phyloP scores from a whole-genome alignment of 2,797 vertebrate species.

The Limosa lapponica region DNA sequence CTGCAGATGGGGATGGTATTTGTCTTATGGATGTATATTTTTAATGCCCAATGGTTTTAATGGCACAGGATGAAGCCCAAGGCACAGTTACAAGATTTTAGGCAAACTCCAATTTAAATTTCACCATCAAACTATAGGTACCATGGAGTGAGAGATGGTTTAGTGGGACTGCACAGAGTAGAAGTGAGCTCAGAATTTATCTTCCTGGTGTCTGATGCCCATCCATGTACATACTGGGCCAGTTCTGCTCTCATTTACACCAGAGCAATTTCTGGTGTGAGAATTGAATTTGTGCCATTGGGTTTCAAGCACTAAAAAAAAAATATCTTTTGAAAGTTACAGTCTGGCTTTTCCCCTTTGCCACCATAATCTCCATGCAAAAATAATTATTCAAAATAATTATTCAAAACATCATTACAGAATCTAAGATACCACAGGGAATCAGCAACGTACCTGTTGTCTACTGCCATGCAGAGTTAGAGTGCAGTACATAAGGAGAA shows the following conservation, averaged over 20 bases:
- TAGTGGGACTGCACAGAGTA: background rate
- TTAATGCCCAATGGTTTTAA: background rate
- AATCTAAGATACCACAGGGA: background rate
- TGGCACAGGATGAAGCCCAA: background rate
- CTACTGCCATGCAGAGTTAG: background rate
- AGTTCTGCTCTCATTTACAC: background rate
- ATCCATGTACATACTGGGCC: background rate
- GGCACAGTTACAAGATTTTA: background rate
- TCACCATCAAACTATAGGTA: background rate
- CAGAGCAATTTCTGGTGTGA: background rate
- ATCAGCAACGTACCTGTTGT: accelerated
- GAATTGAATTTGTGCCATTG: background rate
- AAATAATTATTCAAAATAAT: background rate
- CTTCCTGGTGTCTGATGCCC: background rate
- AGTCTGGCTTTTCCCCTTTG: background rate
- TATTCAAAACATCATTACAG: background rate
- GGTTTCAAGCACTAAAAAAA: background rate
- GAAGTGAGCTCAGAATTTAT: background rate
- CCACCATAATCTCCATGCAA: background rate
- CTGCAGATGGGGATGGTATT: background rate
- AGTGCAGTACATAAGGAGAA: background rate
- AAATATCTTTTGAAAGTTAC: background rate
- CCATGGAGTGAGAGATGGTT: background rate
- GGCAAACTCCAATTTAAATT: background rate
- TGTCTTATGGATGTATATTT: background rate